A percentile compares a stretch with the other conserved stretches of the same genome.
phyloP scores from a whole-genome alignment of 2,113 vertebrate species.

The Puma concolor region DNA sequence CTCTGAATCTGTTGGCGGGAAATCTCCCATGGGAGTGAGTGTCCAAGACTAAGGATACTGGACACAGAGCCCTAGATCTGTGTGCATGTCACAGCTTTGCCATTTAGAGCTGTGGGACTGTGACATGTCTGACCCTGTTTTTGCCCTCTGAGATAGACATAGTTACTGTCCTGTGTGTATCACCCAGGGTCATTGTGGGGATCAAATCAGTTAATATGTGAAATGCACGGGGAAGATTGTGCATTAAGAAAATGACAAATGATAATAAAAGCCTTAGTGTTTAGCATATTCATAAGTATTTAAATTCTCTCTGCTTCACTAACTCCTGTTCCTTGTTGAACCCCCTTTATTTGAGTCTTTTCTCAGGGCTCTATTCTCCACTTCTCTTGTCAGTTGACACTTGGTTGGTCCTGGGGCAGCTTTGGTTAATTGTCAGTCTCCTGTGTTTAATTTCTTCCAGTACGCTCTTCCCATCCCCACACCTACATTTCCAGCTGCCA shows the following conservation, averaged over 20 bases:
- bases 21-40: not conserved
- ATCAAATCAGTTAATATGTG: not conserved
- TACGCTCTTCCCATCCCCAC: not conserved
- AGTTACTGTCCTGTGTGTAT: not conserved
- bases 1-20: not conserved
- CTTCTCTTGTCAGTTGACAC: not conserved
- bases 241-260: not conserved
- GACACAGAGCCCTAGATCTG: not conserved
- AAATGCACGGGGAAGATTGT: not conserved
- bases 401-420: not conserved
- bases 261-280: not conserved
- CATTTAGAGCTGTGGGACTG: not conserved
- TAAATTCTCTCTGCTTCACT: not conserved
- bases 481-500: not conserved
- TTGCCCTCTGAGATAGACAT: not conserved
- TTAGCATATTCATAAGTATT: not conserved
- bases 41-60: not conserved
- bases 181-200: not conserved
- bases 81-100: not conserved
- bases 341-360: not conserved
- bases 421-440: not conserved
- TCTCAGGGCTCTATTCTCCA: not conserved
- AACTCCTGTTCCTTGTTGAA: not conserved
- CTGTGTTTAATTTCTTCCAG: not conserved
- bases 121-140: not conserved